Evolutionary conservation across 2,888 invertebrate genomes (phyloP).

Genomic region (Eupithecia vulgata): DNA sequence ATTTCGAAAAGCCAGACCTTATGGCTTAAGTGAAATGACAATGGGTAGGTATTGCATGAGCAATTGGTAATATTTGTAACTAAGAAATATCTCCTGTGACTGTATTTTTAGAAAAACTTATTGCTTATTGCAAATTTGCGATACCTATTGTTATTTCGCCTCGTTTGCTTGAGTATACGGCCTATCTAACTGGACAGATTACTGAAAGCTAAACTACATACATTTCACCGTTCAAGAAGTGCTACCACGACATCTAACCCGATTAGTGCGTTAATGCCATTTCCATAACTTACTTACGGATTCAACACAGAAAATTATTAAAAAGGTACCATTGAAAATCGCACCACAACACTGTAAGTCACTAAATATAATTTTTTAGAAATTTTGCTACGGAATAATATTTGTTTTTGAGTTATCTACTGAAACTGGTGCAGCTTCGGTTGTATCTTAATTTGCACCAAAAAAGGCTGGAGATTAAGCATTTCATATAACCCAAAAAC

Average conservation of each 20-base stretch:
- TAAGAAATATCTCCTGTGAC: neutral
- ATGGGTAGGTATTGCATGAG: neutral
- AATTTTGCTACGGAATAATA: neutral
- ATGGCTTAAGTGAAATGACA: conserved; percentile 8
- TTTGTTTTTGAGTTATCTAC: neutral
- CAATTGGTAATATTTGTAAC: neutral
- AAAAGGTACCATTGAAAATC: neutral
- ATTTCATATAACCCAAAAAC: neutral
- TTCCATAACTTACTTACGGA: conserved; percentile 38
- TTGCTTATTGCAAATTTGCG: neutral
- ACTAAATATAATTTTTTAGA: neutral
- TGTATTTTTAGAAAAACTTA: neutral
- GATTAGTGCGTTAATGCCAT: conserved; percentile 43
- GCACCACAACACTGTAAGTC: neutral
- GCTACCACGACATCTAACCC: conserved; percentile 58
- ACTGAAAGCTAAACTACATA: conserved; percentile 40
- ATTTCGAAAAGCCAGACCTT: neutral
- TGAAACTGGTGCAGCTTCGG: neutral
- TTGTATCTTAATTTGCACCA: neutral
- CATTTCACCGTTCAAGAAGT: conserved; percentile 42
- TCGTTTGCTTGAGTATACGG: conserved; percentile 9
- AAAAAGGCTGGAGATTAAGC: neutral
- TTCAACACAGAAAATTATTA: conserved; percentile 19
- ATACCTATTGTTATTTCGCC: conserved; percentile 14
- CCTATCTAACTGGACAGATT: conserved; percentile 16